Evolutionary conservation across 2,113 vertebrate species (phyloP).

Genomic region (Cololabis saira): DNA sequence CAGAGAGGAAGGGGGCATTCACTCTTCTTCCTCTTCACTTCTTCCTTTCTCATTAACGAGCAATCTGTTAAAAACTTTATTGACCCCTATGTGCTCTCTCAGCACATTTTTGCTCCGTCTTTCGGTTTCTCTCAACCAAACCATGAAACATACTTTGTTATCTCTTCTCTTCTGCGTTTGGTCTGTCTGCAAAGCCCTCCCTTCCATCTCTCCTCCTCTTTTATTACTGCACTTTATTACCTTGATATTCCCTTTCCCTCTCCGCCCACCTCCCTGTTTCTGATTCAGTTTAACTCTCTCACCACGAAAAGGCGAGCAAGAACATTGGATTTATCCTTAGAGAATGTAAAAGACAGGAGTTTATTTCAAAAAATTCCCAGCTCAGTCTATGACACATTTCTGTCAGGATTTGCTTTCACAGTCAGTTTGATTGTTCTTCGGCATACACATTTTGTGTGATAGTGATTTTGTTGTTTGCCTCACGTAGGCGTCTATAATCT

Average conservation of each 20-base stretch:
- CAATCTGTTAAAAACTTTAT: conserved; percentile 73
- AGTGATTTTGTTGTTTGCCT: neutral
- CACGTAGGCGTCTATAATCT: too few relatives aligned
- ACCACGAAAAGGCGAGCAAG: neutral
- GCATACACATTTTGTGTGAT: neutral
- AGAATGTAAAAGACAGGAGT: conserved; percentile 39
- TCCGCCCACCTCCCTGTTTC: conserved; percentile 13
- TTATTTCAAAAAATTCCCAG: conserved; percentile 41
- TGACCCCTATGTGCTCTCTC: conserved; percentile 49
- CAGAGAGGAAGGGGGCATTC: conserved; percentile 4
- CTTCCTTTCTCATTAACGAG: conserved; percentile 64
- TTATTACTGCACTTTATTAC: conserved; percentile 48
- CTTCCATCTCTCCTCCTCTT: conserved; percentile 13
- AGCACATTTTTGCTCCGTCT: conserved; percentile 52
- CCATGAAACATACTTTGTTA: conserved; percentile 18
- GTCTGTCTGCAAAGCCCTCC: conserved; percentile 16
- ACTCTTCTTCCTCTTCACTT: neutral
- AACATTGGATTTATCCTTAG: conserved; percentile 8
- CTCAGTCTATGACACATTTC: conserved; percentile 5
- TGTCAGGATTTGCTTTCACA: conserved; percentile 14
- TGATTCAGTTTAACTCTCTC: neutral
- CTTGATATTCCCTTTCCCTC: conserved; percentile 30
- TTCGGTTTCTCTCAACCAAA: conserved; percentile 23
- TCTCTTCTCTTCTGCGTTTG: conserved; percentile 31
- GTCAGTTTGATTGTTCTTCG: neutral